Percentiles rank a stretch among this genome's conserved stretches.
Evolutionary conservation across 2,888 invertebrate species (phyloP).

Genomic region (Aporophyla nigra): DNA sequence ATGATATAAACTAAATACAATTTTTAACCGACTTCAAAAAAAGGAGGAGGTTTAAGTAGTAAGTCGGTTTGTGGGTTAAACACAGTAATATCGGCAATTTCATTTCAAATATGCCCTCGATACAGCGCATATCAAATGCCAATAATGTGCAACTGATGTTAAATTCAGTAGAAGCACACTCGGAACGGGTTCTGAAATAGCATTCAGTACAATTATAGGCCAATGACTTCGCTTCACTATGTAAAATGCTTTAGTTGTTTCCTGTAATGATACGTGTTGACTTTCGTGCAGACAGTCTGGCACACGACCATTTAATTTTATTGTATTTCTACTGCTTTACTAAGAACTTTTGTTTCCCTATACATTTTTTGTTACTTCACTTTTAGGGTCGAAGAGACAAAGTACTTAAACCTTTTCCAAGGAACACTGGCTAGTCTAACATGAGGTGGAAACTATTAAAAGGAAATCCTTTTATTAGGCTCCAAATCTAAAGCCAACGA

Average conservation of each 20-base stretch:
- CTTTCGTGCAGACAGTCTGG: no score
- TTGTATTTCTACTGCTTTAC: no score
- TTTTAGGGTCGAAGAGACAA: no score
- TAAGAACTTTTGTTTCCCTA: no score
- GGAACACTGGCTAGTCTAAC: not conserved
- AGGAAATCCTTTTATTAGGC: no score
- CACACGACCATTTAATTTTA: not conserved
- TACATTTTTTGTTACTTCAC: no score
- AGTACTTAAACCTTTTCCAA: not conserved
- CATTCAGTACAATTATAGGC: not conserved
- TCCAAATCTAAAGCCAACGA: no score
- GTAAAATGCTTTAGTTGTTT: not conserved
- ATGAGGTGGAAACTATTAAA: not conserved
- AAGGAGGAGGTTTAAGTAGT: no score
- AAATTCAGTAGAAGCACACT: not conserved
- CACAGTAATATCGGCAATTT: not conserved
- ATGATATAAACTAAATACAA: no score
- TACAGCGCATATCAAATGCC: not conserved
- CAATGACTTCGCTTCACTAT: not conserved
- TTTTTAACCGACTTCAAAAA: no score
- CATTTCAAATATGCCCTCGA: not conserved
- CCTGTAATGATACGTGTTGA: not conserved
- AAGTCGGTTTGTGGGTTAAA: no score
- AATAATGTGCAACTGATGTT: not conserved
- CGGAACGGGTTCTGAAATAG: not conserved